phyloP scores from a whole-genome alignment of 2,113 vertebrate species.

The Copsychus sechellarum region DNA sequence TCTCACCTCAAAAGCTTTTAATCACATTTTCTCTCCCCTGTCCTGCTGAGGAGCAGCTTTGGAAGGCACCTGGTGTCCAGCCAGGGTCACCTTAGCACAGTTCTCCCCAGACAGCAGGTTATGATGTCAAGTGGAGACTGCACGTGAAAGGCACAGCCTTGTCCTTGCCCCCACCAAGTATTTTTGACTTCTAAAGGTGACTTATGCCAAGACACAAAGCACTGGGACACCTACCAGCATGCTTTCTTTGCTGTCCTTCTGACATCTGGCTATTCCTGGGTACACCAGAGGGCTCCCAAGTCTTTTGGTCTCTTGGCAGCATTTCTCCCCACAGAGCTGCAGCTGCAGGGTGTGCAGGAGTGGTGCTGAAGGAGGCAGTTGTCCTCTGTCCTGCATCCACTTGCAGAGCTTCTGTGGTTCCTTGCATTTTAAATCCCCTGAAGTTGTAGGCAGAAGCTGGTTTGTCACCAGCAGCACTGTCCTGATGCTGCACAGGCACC shows the following conservation, averaged over 20 bases:
- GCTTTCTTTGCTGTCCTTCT: background rate
- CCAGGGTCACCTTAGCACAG: background rate
- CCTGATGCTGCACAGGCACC: background rate
- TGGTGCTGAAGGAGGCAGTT: background rate
- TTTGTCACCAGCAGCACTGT: background rate
- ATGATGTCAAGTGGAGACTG: background rate
- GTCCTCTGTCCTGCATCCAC: background rate
- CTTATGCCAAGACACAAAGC: background rate
- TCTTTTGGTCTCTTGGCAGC: background rate
- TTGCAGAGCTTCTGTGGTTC: background rate
- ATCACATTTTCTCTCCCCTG: background rate
- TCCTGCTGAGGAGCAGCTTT: background rate
- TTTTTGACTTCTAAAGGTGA: background rate
- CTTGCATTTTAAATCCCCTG: background rate
- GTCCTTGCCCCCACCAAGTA: background rate
- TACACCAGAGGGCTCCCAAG: background rate
- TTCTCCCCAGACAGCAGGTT: background rate
- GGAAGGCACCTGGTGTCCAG: background rate
- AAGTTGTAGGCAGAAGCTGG: background rate
- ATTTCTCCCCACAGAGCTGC: fast-evolving
- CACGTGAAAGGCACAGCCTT: background rate
- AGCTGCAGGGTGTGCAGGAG: background rate
- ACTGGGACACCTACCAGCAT: background rate
- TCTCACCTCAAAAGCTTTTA: background rate
- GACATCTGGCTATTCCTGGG: background rate